Conservation (phyloP, 2,113 vertebrate genomes). For the Scomber scombrus region DNA sequence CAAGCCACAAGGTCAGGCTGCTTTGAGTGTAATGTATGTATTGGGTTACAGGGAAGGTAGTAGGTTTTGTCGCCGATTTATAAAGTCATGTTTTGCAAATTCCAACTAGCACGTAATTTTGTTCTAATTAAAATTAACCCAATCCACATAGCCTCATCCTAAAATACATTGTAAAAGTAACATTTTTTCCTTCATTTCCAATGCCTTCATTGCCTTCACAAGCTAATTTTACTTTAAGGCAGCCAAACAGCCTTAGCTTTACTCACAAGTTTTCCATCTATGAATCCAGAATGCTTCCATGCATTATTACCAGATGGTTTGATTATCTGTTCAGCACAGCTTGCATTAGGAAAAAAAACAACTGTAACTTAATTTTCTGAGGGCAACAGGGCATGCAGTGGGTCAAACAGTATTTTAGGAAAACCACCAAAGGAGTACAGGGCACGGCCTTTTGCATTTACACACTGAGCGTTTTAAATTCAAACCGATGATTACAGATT, state of each 20-base stretch:
- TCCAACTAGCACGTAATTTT: neutral
- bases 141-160: neutral
- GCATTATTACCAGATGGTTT: neutral
- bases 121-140: neutral
- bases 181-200: neutral
- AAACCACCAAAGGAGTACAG: neutral
- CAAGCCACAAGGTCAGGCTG: slow-evolving; percentile 28
- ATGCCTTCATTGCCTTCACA: neutral
- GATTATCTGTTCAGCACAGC: neutral
- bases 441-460: neutral
- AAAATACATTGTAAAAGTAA: neutral
- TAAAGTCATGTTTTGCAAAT: neutral
- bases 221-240: neutral
- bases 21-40: slow-evolving; percentile 32
- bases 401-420: no score
- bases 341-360: neutral
- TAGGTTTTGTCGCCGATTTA: neutral
- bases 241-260: neutral
- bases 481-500: neutral
- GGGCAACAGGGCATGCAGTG: neutral
- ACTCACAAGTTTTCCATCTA: no score
- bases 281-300: neutral
- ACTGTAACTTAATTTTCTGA: neutral
- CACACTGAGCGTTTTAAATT: neutral
- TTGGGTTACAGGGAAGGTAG: neutral